Base-by-base conservation (phyloP, 92 coral and sea anemone genomes). In the Siderastrea siderea region DNA sequence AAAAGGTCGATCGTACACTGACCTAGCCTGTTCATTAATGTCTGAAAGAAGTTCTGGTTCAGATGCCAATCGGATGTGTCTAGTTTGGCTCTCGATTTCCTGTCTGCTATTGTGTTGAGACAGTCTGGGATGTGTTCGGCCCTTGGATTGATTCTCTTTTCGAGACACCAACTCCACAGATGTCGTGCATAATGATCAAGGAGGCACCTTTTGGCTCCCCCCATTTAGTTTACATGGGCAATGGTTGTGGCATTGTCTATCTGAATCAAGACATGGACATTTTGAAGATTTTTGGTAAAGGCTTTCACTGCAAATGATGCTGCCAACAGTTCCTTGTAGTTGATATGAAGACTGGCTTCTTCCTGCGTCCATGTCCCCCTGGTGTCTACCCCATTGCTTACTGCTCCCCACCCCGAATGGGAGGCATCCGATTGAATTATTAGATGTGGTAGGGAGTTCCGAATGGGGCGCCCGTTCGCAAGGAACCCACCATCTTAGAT, bases 391-490 rank as follows among this genome's bases (percentile, higher is more conserved):
- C 38, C 38, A 26, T 75, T 87, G 77, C 71, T 54, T 47, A 66
- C 65, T 12, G 75, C 84, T 71, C 88, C 92, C 92, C 89, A 84
- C 46, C 91, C 89, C 2, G 72, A 59, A 8, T 61, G 57, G 69
- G 89, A 77, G 44, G 92, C 84, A 75, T 74, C 92, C 62, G 85
- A 54, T 14, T 46, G 66, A 65, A 87, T 78, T 71, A 38, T 1
- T n/a, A 26, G 38, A 26, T 26, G 38, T 26, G 38, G 38, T 26
- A 26, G n/a, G n/a, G n/a, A n/a, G n/a, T n/a, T 6, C 53, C 70
- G 19, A 7, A 68, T 55, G 46, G 90, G 79, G 16, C 79, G 44
- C 15, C 57, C 44, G 5, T 44, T 43, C 3, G 16, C 48, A 71
- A 52, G 46, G 45, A n/a, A 19, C n/a, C n/a, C n/a, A n/a, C n/a